Evolutionary conservation across 2,113 vertebrate species (phyloP), one percentile per base, ranked within the genome.

Genomic region (Canis aureus): DNA sequence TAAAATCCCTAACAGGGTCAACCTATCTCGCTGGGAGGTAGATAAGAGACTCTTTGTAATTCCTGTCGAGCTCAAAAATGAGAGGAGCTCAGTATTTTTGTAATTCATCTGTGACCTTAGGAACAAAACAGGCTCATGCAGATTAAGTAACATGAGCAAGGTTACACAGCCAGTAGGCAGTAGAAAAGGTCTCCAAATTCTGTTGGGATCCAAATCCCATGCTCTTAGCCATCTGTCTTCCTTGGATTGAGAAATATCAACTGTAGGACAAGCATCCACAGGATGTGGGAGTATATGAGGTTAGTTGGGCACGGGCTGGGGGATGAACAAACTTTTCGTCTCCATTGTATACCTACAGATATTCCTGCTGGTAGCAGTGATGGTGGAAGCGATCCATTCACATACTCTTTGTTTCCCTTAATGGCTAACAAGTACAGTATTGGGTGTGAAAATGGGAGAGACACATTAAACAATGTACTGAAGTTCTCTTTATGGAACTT

Each of bases 1-100:
- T 76, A 92, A 90, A 93, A 93, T 94, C 64, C 25, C 51, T 96
- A 97, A 94, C 87, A 96, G 71, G 86, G 62, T 95, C 83, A 97
- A 17, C 3, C 23, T 55, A 79, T 89, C 67, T 93, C 57, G 78
- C 16, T 81, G 74, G 66, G 76, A 98, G 64, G 43, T 88, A 91
- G 76, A 95, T 91, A 82, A 73, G 23, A 92, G 66, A 59, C 59
- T 81, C 8, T 91, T 64, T 89, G 7, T 81, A 94, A 94, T 94
- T 98, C 5, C 23, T 79, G 59, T 32, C 84, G 43, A 57, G 59
- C 51, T 94, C 51, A 94, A 86, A 89, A 88, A 84, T 67, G 62
- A 92, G 92, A 95, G 91, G 79, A 62, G 25, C 57, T 27, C 60
- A 79, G 55, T 91, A 89, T 97, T 95, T 97, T 95, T 94, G 38